These are phyloP conservation scores for Drosophila anomelani DNA, from an alignment of 2,888 invertebrate species.

Conservation along the genomic window DNA sequence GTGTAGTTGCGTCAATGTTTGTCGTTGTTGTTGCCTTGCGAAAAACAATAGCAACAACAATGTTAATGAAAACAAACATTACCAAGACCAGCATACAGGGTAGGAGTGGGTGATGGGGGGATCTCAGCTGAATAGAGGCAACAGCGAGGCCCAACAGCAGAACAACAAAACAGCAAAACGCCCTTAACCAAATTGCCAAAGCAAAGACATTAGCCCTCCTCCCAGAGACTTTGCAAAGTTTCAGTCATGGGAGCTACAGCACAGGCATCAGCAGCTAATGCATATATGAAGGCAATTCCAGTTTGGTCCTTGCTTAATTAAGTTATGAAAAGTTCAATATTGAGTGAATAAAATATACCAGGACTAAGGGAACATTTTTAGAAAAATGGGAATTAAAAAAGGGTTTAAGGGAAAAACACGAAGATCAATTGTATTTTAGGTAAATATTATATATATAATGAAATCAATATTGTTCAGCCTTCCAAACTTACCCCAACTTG, in stretches of 20 bases:
- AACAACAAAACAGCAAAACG: constrained; percentile 40
- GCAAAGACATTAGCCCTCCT: constrained; percentile 47
- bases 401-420: background rate
- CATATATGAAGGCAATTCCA: constrained; percentile 46
- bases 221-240: constrained; percentile 14
- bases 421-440: background rate
- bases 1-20: constrained; percentile 49
- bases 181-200: constrained; percentile 47
- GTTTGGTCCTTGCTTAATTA: constrained; percentile 26
- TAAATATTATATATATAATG: no score
- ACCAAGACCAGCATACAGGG: constrained; percentile 37
- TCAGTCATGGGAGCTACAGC: background rate
- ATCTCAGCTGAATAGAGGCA: constrained; percentile 21
- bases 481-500: background rate
- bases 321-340: constrained; percentile 41
- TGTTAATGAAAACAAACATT: constrained; percentile 62
- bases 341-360: constrained; percentile 24
- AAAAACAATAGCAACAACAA: constrained; percentile 57
- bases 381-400: background rate
- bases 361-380: background rate
- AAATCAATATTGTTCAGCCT: no score
- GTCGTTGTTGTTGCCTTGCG: constrained; percentile 34
- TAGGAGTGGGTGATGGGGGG: constrained; percentile 2
- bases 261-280: background rate
- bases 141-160: constrained; percentile 33